A percentile compares a stretch with the other conserved stretches of the same genome.
These are phyloP conservation scores for Osmerus mordax DNA, from an alignment of 2,113 vertebrate genomes.

Conservation along the genomic window DNA sequence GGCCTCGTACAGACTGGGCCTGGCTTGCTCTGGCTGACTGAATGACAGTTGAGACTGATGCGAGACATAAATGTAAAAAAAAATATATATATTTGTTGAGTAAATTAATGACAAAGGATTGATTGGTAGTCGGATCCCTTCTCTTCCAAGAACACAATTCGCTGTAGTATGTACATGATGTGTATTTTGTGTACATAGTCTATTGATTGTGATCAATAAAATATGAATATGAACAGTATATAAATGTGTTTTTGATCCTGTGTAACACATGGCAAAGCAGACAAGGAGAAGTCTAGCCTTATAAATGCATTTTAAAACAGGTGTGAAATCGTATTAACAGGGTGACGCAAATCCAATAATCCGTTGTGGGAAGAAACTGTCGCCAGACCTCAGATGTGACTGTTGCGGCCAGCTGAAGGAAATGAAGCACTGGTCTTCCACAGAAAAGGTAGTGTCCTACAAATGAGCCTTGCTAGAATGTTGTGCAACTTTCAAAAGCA, in stretches of 20 bases:
- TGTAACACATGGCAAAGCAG: background rate
- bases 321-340: constrained; percentile 33
- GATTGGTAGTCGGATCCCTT: too few species aligned
- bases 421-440: too few species aligned
- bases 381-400: background rate
- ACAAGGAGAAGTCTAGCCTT: background rate
- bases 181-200: background rate
- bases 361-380: constrained; percentile 34
- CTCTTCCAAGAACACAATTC: too few species aligned
- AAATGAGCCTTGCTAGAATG: background rate
- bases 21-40: too few species aligned
- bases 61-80: background rate
- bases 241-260: constrained; percentile 29
- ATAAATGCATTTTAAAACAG: background rate
- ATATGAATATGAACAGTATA: constrained; percentile 7
- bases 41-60: too few species aligned
- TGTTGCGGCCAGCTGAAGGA: too few species aligned
- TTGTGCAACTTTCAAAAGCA: background rate
- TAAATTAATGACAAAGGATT: too few species aligned
- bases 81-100: background rate
- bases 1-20: too few species aligned
- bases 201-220: background rate
- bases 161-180: background rate
- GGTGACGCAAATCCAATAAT: constrained; percentile 62
- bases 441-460: background rate